Conservation (phyloP, 1,140 invertebrate species). For the Lordiphosa collinella region DNA sequence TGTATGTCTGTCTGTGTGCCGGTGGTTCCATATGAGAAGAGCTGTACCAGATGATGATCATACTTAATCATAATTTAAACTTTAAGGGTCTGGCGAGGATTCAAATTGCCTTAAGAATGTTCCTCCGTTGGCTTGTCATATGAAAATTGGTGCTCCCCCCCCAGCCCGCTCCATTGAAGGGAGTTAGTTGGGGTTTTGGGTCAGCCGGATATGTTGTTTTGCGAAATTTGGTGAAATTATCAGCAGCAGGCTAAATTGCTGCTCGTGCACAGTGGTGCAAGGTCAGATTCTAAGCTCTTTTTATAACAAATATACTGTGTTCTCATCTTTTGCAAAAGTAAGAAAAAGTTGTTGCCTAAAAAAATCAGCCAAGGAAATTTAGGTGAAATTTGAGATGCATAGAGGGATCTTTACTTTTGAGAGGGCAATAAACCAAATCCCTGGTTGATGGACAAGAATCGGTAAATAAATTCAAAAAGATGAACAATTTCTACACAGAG, state of each 20-base stretch:
- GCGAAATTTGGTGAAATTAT: conserved; percentile 65
- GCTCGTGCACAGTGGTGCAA: background rate
- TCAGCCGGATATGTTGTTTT: conserved; percentile 64
- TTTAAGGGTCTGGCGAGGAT: conserved; percentile 34
- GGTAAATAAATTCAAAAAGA: no score
- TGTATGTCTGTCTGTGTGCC: no score
- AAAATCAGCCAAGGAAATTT: no score
- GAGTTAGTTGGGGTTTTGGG: conserved; percentile 18
- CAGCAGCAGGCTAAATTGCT: conserved; percentile 16
- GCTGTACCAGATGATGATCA: conserved; percentile 61
- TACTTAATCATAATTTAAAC: conserved; percentile 78
- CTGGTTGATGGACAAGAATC: no score
- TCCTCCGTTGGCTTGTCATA: conserved; percentile 52
- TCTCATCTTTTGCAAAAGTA: no score
- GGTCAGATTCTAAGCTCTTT: background rate
- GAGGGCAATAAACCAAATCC: no score
- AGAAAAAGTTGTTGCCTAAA: no score
- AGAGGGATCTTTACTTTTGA: no score
- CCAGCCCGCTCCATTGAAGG: conserved; percentile 35
- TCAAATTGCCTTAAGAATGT: conserved; percentile 46
- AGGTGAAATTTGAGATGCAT: no score
- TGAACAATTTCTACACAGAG: no score
- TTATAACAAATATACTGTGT: no score
- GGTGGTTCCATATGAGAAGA: conserved; percentile 23
- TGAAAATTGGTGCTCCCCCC: conserved; percentile 59